Evolutionary conservation across 2,888 invertebrate genomes (phyloP).

Genomic region (Dynastes tityus): DNA sequence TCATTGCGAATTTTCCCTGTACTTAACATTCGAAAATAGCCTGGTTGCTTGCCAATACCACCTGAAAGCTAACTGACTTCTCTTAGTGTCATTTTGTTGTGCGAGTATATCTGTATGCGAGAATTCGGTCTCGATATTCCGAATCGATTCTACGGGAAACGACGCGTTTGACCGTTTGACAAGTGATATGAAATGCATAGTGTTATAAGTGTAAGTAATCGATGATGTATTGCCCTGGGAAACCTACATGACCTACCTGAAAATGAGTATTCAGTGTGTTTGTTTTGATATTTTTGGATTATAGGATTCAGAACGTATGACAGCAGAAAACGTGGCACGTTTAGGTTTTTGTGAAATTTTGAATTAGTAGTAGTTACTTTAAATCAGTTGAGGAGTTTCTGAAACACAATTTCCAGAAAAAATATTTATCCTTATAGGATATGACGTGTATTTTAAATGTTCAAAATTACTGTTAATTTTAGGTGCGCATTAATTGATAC

Average conservation of each 20-base stretch:
- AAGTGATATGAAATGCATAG: conserved; percentile 43
- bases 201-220: conserved; percentile 23
- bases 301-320: no score
- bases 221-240: not conserved
- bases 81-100: conserved; percentile 49
- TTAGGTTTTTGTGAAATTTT: no score
- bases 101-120: conserved; percentile 44
- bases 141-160: not conserved
- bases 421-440: no score
- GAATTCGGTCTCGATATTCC: conserved; percentile 7
- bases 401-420: no score
- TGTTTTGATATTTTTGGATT: no score
- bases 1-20: conserved; percentile 44
- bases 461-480: no score
- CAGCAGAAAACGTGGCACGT: no score
- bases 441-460: no score
- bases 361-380: no score
- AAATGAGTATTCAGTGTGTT: not conserved
- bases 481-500: no score
- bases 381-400: no score
- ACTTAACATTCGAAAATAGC: conserved; percentile 60
- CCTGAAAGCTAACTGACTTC: conserved; percentile 56
- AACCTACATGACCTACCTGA: not conserved
- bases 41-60: conserved; percentile 63
- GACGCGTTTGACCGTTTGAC: not conserved